phyloP scores from a whole-genome alignment of 2,888 invertebrate species.

The Scelioninae gen. 2 region DNA sequence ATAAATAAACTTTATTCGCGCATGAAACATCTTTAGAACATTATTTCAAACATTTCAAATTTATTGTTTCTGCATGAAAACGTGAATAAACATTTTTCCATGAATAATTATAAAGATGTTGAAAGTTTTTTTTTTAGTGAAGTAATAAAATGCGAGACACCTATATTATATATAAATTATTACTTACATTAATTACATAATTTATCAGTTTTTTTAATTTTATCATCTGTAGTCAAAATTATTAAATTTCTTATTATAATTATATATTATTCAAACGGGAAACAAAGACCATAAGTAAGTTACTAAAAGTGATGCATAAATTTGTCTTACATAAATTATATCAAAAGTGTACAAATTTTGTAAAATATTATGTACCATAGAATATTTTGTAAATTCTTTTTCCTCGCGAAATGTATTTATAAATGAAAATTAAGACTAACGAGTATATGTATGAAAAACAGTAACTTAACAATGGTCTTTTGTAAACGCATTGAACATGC shows the following conservation, averaged over 20 bases:
- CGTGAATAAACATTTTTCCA: too few species aligned
- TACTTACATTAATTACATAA: background rate
- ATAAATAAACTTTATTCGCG: too few species aligned
- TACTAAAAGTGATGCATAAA: background rate
- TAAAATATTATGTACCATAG: background rate
- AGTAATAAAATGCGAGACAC: background rate
- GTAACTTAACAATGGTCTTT: background rate
- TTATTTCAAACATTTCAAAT: too few species aligned
- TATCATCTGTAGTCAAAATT: background rate
- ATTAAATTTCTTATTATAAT: background rate
- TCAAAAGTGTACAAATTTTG: slow-evolving; percentile 1
- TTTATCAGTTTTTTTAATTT: background rate
- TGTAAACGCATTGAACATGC: background rate
- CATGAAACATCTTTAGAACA: too few species aligned
- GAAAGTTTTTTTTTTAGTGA: too few species aligned
- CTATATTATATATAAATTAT: too few species aligned
- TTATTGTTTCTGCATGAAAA: too few species aligned
- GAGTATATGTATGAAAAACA: background rate
- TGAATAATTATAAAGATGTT: too few species aligned
- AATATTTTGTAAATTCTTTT: slow-evolving; percentile 1
- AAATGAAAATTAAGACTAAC: background rate
- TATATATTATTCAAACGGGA: too few species aligned
- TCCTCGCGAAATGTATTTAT: slow-evolving; percentile 1
- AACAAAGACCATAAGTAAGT: background rate
- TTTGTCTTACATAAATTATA: background rate